A percentile compares a stretch with the other conserved stretches of the same genome.
Conservation (phyloP, 2,888 invertebrate genomes). For the Nephrotoma appendiculata region DNA sequence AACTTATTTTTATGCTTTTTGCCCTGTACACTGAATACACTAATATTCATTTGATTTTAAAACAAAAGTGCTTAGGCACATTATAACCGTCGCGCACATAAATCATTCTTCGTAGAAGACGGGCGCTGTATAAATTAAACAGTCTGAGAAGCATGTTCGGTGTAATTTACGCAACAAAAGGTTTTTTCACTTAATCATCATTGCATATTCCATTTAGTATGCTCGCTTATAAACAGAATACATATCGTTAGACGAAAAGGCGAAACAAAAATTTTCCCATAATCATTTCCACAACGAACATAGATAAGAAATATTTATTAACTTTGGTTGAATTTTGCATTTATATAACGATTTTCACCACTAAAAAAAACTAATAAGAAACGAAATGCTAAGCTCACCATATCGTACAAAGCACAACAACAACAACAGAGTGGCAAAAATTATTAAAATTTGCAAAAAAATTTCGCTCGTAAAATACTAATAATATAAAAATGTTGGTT, state of each 20-base stretch:
- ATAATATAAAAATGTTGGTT: background rate
- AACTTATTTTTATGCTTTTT: background rate
- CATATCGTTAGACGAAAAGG: background rate
- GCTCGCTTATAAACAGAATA: no score
- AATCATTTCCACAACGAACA: background rate
- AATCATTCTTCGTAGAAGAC: background rate
- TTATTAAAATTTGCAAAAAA: background rate
- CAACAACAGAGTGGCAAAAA: background rate
- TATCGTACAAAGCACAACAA: background rate
- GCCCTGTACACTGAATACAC: background rate
- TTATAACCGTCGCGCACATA: background rate
- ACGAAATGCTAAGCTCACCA: background rate
- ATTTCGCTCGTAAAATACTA: background rate
- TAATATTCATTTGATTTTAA: background rate
- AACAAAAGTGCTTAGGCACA: background rate
- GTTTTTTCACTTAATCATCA: background rate
- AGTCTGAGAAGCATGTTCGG: background rate
- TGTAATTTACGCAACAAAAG: background rate
- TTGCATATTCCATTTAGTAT: background rate
- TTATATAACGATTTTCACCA: background rate
- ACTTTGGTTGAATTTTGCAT: background rate
- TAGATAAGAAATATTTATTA: background rate
- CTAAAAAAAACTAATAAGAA: background rate
- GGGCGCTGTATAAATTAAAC: background rate
- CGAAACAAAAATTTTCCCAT: background rate